phyloP scores from a whole-genome alignment of 23 tunicate genomes.

The Styela clava region DNA sequence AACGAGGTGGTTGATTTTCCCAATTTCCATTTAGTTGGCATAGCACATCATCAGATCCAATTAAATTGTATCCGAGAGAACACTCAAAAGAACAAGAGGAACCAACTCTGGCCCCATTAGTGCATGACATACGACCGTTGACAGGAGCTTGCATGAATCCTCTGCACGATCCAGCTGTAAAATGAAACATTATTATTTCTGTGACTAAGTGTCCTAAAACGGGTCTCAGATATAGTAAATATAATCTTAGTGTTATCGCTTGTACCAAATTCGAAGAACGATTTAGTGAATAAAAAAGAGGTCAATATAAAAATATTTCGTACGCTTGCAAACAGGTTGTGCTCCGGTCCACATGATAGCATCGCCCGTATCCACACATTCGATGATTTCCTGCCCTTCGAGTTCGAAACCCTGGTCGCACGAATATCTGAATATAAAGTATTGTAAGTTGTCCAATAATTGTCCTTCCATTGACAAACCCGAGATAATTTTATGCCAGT shows the following conservation, averaged over 20 bases:
- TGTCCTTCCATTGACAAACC: neutral
- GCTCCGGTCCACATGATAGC: conserved; percentile 38
- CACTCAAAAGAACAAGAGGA: conserved; percentile 68
- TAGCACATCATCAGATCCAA: conserved; percentile 25
- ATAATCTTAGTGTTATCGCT: no score
- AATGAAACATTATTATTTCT: no score
- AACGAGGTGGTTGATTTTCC: conserved; percentile 28
- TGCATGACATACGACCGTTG: conserved; percentile 55
- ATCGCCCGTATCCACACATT: conserved; percentile 25
- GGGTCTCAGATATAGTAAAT: no score
- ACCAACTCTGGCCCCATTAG: conserved; percentile 29
- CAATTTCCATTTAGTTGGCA: conserved; percentile 53
- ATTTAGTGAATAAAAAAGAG: no score
- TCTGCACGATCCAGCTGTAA: conserved; percentile 41
- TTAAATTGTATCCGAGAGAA: conserved; percentile 39
- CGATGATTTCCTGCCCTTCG: conserved; percentile 34
- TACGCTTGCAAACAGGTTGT: conserved; percentile 57
- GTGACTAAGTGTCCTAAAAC: no score
- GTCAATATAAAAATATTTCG: neutral
- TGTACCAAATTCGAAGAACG: no score
- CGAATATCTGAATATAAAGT: conserved; percentile 34
- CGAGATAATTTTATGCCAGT: no score
- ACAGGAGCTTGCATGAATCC: conserved; percentile 21
- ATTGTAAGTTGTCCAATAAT: neutral
- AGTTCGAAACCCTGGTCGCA: conserved; percentile 47